These are phyloP conservation scores for Tribolium madens DNA, from an alignment of 1,140 invertebrate species.

Conservation along the genomic window DNA sequence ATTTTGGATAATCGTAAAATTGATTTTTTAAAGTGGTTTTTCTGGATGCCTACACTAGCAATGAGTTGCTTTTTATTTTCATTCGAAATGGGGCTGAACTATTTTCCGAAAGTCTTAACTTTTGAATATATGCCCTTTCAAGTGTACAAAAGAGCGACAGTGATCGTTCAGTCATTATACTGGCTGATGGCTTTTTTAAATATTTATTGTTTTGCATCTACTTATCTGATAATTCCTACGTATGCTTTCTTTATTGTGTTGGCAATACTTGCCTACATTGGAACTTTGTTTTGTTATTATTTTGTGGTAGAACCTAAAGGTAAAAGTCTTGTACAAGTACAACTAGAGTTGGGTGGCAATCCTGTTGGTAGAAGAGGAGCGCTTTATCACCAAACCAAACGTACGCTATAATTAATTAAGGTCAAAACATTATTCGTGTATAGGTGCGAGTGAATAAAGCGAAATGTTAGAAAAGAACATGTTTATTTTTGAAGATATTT, in stretches of 20 bases:
- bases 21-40: neutral
- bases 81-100: constrained; percentile 50
- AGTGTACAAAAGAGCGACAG: constrained; percentile 43
- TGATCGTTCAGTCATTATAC: constrained; percentile 28
- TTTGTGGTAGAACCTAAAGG: constrained; percentile 55
- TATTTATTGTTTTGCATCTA: constrained; percentile 4
- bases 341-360: constrained; percentile 58
- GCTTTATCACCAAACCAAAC: neutral
- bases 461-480: constrained; percentile 26
- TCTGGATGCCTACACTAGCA: constrained; percentile 13
- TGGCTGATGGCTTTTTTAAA: constrained; percentile 49
- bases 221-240: neutral
- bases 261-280: constrained; percentile 40
- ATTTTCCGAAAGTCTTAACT: constrained; percentile 45
- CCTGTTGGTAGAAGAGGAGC: constrained; percentile 54
- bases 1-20: neutral
- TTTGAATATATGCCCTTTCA: constrained; percentile 51
- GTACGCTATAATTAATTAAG: neutral
- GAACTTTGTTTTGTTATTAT: constrained; percentile 47
- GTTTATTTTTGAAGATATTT: constrained; percentile 63
- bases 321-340: constrained; percentile 55
- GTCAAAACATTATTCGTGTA: neutral
- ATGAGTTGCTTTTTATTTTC: constrained; percentile 39
- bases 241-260: constrained; percentile 15
- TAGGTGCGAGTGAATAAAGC: constrained; percentile 2